phyloP scores from a whole-genome alignment of 2,113 vertebrate genomes.

The Psilopsiagon aurifrons region DNA sequence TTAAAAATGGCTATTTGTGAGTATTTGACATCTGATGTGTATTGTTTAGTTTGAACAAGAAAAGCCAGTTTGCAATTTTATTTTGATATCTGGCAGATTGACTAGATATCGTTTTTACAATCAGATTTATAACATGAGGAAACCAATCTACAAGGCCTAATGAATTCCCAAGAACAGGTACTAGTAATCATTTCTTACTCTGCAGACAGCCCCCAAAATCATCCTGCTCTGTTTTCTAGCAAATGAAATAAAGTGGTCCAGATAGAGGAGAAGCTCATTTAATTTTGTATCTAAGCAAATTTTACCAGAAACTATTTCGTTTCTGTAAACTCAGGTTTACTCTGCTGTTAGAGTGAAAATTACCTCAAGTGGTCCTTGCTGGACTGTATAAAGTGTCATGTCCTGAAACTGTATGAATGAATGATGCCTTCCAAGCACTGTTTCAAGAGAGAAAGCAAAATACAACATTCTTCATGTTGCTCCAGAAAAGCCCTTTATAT shows the following conservation, averaged over 20 bases:
- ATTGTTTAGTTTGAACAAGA: neutral
- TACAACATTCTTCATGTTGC: neutral
- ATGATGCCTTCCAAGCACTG: neutral
- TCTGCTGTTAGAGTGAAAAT: neutral
- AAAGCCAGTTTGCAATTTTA: neutral
- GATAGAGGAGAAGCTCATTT: neutral
- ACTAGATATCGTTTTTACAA: neutral
- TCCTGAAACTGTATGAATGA: fast-evolving
- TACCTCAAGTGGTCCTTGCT: neutral
- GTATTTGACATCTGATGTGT: neutral
- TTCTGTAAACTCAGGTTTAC: neutral
- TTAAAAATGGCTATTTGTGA: neutral
- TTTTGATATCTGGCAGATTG: neutral
- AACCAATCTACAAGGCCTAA: neutral
- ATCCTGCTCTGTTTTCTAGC: neutral
- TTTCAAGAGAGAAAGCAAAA: neutral
- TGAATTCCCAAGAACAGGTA: neutral
- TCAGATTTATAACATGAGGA: neutral
- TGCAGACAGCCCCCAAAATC: neutral
- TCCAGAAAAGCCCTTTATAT: neutral
- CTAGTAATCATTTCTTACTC: neutral
- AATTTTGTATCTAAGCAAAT: neutral
- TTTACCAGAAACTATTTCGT: neutral
- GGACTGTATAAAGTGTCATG: neutral
- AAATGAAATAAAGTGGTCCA: neutral